Conservation (phyloP, 2,888 invertebrate genomes). For the Seira musarum region DNA sequence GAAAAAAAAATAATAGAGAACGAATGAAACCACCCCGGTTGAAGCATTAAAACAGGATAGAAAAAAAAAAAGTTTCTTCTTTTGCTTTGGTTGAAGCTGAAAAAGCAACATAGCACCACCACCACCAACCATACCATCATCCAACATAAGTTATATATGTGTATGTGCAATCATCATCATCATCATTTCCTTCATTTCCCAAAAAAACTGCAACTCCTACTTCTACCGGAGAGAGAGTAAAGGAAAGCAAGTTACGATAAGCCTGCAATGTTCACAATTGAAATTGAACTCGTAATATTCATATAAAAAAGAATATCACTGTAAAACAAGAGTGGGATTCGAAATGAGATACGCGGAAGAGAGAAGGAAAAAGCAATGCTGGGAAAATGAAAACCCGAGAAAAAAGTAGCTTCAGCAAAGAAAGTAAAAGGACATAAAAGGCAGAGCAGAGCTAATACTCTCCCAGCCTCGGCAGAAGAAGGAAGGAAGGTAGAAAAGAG, state of each 20-base stretch:
- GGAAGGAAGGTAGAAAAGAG: constrained; percentile 9
- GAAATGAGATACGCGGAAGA: constrained; percentile 54
- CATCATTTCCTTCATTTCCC: constrained; percentile 28
- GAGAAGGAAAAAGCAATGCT: constrained; percentile 7
- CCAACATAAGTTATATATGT: constrained; percentile 20
- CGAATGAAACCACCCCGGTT: background rate
- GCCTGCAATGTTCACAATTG: constrained; percentile 47
- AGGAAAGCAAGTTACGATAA: background rate
- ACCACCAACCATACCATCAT: too few relatives aligned
- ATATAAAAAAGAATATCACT: constrained; percentile 51
- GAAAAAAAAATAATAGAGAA: constrained; percentile 4
- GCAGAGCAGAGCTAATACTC: too few relatives aligned
- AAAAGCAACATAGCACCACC: too few relatives aligned
- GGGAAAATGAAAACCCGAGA: too few relatives aligned
- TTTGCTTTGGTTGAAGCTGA: background rate
- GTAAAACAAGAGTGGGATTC: constrained; percentile 52
- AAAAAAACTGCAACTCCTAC: constrained; percentile 26
- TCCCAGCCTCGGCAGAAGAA: background rate
- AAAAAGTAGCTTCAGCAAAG: background rate
- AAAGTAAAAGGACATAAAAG: background rate
- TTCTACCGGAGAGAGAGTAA: background rate
- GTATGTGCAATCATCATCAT: constrained; percentile 15
- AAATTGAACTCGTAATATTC: constrained; percentile 53
- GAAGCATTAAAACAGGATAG: constrained; percentile 46
- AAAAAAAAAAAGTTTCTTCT: constrained; percentile 47